These are phyloP conservation scores for Macrotus californicus DNA, from an alignment of 2,113 vertebrate genomes.

Conservation along the genomic window DNA sequence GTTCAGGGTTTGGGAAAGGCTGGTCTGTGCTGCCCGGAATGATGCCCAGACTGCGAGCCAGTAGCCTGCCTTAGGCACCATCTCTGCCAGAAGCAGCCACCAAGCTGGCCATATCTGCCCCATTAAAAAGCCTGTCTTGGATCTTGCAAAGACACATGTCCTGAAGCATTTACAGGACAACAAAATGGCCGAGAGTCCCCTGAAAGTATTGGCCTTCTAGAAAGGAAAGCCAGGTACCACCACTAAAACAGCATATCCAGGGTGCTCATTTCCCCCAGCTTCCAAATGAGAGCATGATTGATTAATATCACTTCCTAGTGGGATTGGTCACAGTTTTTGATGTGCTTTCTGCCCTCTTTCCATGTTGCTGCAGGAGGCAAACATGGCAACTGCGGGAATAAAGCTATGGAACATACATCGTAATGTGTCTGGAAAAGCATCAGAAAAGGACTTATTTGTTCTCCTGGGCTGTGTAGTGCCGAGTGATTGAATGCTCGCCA, in stretches of 20 bases:
- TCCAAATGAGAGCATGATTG: conserved; percentile 37
- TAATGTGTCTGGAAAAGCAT: conserved; percentile 63
- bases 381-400: conserved; percentile 16
- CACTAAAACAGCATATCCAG: conserved; percentile 21
- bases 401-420: conserved; percentile 63
- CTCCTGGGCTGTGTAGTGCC: conserved; percentile 54
- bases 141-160: conserved; percentile 59
- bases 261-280: conserved; percentile 61
- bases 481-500: conserved; percentile 75
- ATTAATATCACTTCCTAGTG: conserved; percentile 57
- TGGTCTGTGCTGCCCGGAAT: conserved; percentile 8
- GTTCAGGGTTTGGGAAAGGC: not conserved
- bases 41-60: conserved; percentile 63
- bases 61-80: conserved; percentile 71
- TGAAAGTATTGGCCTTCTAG: conserved; percentile 32
- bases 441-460: conserved; percentile 61
- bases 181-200: conserved; percentile 71
- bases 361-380: conserved; percentile 58
- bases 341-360: conserved; percentile 34
- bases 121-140: conserved; percentile 66
- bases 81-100: conserved; percentile 70
- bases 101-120: conserved; percentile 67
- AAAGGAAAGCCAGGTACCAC: conserved; percentile 54
- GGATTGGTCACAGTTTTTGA: conserved; percentile 57
- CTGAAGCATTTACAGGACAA: conserved; percentile 53